Base-by-base conservation (phyloP, 2,113 vertebrate species). In the Oryzias curvinotus region DNA sequence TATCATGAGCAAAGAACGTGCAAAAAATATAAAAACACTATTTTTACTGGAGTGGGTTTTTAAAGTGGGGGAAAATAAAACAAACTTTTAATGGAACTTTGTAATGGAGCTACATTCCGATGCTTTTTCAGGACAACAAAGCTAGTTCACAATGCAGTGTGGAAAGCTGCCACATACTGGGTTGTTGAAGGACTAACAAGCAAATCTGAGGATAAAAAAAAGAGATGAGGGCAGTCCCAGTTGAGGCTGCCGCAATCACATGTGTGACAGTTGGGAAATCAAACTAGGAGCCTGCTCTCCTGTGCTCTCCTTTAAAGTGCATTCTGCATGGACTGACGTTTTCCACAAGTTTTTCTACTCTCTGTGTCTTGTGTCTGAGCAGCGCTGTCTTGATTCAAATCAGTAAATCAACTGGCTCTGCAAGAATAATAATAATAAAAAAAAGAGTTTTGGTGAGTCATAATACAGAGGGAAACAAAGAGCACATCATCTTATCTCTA, bases 91-190 rank as follows among this genome's bases (percentile, higher is more conserved):
- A 3, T 1, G 21, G 21, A 23, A 23, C 36, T 10, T 36, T 70
- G 71, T 71, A 59, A 73, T 59, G 62, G 52, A 62, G 59, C 78
- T 85, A 82, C 75, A 82, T 86, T 79, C 67, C 71, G 77, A 61
- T 52, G 68, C 60, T 77, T 62, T 62, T 71, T 75, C 74, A 84
- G 77, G 81, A 82, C 65, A 78, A 16, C 71, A 49, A 73, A 77
- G 77, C 78, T 69, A 81, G 62, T 72, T 66, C 70, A 63, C 79
- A 68, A 75, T 63, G 18, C 68, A 69, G 60, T 77, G 61, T 62
- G 68, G 77, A 53, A 12, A 43, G 55, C 62, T 26, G 68, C 63
- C 75, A 77, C 79, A 78, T 63, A 78, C 76, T 73, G 82, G 72
- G 72, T 68, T 71, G 74, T 12, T 52, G 75, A 83, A 80, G 58